Evolutionary conservation across 2,888 invertebrate species (phyloP).

Genomic region (Acronicta alni): DNA sequence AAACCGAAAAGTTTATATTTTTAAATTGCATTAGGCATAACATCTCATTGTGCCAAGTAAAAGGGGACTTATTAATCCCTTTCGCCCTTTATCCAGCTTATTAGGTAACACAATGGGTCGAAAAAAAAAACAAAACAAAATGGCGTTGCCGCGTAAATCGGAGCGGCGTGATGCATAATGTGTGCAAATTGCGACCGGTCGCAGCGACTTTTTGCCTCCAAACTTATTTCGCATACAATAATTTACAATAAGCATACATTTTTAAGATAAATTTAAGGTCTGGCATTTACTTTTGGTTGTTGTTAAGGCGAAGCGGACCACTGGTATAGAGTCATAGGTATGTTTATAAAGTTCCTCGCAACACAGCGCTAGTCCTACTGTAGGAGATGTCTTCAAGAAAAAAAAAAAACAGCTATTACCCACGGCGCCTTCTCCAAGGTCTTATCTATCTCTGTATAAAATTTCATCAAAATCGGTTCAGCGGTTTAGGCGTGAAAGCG

Average conservation of each 20-base stretch:
- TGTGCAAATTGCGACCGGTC: conserved; percentile 74
- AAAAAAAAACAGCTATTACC: too few relatives aligned
- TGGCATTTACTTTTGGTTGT: conserved; percentile 61
- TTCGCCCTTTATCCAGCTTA: conserved; percentile 49
- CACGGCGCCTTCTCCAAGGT: too few relatives aligned
- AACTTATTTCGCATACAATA: conserved; percentile 73
- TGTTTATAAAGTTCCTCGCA: too few relatives aligned
- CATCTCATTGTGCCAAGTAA: conserved; percentile 33
- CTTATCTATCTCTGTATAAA: too few relatives aligned
- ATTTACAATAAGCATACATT: conserved; percentile 69
- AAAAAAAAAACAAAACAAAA: conserved; percentile 45
- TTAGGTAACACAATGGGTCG: conserved; percentile 59
- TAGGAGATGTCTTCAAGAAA: too few relatives aligned
- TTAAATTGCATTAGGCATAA: conserved; percentile 23
- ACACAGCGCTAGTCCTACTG: too few relatives aligned
- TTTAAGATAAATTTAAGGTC: conserved; percentile 70
- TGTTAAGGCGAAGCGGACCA: conserved; percentile 38
- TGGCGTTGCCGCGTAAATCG: conserved; percentile 55
- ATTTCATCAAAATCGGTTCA: too few relatives aligned
- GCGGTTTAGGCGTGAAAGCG: too few relatives aligned
- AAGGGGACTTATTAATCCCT: conserved; percentile 49
- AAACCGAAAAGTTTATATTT: conserved; percentile 18
- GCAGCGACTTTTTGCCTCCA: conserved; percentile 64
- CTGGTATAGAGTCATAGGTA: too few relatives aligned
- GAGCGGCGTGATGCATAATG: conserved; percentile 67